Conservation (phyloP, 2,113 vertebrate species). For the Gopherus flavomarginatus region DNA sequence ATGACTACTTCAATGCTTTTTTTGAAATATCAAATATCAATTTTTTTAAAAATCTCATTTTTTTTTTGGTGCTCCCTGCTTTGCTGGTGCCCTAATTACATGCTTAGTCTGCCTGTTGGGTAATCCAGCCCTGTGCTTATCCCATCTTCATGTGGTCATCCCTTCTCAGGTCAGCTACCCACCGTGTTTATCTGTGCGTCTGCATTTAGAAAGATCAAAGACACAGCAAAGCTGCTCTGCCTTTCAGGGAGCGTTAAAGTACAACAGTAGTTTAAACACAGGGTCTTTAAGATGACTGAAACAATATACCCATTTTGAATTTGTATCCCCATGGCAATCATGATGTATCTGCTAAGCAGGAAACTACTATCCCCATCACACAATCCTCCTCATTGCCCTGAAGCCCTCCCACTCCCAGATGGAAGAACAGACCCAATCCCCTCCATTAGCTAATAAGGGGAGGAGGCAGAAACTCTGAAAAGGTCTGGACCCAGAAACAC, state of each 20-base stretch:
- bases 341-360: neutral
- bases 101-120: no score
- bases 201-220: neutral
- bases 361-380: neutral
- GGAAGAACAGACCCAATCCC: neutral
- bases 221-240: neutral
- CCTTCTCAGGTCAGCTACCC: neutral
- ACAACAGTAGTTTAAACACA: no score
- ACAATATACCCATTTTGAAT: neutral
- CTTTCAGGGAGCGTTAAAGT: neutral
- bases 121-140: neutral
- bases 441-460: neutral
- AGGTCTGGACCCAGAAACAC: neutral
- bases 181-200: neutral
- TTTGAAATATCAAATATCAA: no score
- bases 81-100: no score
- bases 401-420: neutral
- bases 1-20: no score
- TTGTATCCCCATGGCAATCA: neutral
- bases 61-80: no score
- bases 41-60: no score
- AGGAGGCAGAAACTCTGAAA: neutral
- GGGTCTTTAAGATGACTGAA: neutral
- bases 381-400: neutral
- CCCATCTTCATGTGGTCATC: neutral